phyloP scores from a whole-genome alignment of 2,888 invertebrate genomes.

The Lasioglossum marginatum region DNA sequence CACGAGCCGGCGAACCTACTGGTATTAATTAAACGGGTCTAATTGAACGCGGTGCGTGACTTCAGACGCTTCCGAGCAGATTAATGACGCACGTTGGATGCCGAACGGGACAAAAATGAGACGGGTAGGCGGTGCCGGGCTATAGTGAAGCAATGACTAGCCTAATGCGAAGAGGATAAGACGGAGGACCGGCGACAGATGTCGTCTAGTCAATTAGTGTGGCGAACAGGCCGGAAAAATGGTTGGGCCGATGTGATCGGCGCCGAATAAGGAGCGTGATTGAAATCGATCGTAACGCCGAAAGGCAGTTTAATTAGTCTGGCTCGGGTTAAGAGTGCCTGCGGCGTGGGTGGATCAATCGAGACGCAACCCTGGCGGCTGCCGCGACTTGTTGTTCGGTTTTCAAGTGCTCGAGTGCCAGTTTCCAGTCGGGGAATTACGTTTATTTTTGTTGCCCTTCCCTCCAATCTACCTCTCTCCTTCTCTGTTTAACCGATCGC shows the following conservation, averaged over 20 bases:
- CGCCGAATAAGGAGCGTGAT: constrained; percentile 52
- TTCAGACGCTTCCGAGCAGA: constrained; percentile 51
- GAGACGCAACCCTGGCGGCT: constrained; percentile 16
- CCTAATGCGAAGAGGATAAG: constrained; percentile 10
- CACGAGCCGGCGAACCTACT: constrained; percentile 53
- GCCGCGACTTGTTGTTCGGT: neutral
- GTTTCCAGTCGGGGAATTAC: neutral
- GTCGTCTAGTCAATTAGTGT: constrained; percentile 52
- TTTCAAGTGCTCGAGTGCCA: neutral
- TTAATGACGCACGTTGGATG: constrained; percentile 44
- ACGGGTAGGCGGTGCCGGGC: neutral
- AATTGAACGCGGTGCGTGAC: constrained; percentile 61
- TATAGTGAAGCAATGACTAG: neutral
- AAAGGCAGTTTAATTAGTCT: constrained; percentile 69
- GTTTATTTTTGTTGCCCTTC: constrained; percentile 5
- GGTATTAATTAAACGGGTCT: constrained; percentile 52
- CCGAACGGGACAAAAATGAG: neutral
- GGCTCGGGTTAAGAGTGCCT: constrained; percentile 42
- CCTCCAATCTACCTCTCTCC: neutral
- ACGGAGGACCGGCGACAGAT: constrained; percentile 36
- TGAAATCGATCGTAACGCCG: constrained; percentile 57
- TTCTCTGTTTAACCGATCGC: neutral
- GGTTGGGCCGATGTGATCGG: constrained; percentile 3
- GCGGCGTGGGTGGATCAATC: constrained; percentile 40
- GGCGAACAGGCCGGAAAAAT: constrained; percentile 49